Evolutionary conservation across 2,888 invertebrate genomes (phyloP).

Genomic region (Penaeus monodon): DNA sequence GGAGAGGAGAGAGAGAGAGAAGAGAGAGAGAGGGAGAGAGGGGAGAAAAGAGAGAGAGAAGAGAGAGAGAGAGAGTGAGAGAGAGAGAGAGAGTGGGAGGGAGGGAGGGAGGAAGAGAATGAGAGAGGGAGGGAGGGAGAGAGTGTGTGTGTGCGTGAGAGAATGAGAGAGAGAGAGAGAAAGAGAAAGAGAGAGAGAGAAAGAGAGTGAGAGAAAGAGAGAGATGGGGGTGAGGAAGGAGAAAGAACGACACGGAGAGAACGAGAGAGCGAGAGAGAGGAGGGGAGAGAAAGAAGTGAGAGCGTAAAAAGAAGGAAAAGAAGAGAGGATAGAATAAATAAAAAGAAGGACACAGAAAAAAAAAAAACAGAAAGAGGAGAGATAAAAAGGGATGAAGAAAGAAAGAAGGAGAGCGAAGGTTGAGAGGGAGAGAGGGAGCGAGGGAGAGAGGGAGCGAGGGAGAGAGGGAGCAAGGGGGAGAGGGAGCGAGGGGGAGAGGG

Average conservation of each 20-base stretch:
- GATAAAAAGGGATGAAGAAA: neutral
- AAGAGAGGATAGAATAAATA: neutral
- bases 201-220: too few species aligned
- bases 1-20: neutral
- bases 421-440: neutral
- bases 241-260: too few species aligned
- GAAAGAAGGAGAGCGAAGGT: neutral
- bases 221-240: too few species aligned
- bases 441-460: neutral
- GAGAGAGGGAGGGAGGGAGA: neutral
- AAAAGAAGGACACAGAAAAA: neutral
- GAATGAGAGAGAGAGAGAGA: too few species aligned
- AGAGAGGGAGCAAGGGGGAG: neutral
- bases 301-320: too few species aligned
- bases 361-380: neutral
- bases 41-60: neutral
- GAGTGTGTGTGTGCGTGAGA: too few species aligned
- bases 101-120: conserved; percentile 11
- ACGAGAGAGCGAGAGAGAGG: too few species aligned
- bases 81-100: neutral
- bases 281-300: too few species aligned
- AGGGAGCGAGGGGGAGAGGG: too few species aligned
- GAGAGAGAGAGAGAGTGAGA: neutral
- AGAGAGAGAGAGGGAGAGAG: neutral
- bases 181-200: too few species aligned